Evolutionary conservation across 2,888 invertebrate species (phyloP).

Genomic region (Epinotia ramella): DNA sequence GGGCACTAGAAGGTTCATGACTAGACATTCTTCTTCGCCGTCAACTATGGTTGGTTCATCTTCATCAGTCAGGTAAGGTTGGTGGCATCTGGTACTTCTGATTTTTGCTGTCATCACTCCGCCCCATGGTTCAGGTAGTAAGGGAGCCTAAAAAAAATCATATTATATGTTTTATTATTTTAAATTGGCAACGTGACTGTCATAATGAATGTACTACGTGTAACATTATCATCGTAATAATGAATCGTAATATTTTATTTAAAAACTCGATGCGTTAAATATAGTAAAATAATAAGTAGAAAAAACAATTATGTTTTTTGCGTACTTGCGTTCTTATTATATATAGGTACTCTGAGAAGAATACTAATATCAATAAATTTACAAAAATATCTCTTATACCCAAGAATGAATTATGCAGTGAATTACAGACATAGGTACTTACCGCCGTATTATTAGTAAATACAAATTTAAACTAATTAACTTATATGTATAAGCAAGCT

Average conservation of each 20-base stretch:
- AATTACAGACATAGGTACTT: too few species aligned
- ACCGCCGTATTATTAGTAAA: too few species aligned
- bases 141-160: constrained; percentile 66
- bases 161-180: neutral
- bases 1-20: constrained; percentile 69
- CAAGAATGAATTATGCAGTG: too few species aligned
- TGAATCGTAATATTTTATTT: neutral
- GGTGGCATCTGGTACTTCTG: constrained; percentile 64
- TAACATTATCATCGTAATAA: neutral
- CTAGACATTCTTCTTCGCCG: constrained; percentile 73
- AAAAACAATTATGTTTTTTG: neutral
- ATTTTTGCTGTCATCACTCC: constrained; percentile 59
- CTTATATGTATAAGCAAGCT: constrained; percentile 31
- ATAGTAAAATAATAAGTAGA: neutral
- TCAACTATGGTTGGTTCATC: constrained; percentile 60
- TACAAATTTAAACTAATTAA: neutral
- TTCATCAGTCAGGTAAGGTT: constrained; percentile 65
- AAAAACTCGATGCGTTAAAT: neutral
- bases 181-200: neutral
- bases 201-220: neutral
- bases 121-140: constrained; percentile 70
- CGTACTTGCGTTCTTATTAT: too few species aligned
- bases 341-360: too few species aligned
- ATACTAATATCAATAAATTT: too few species aligned
- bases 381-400: too few species aligned